Percentiles rank a stretch among this genome's conserved stretches.
Conservation (phyloP, 2,797 vertebrate species). For the Molossus alvarezi region DNA sequence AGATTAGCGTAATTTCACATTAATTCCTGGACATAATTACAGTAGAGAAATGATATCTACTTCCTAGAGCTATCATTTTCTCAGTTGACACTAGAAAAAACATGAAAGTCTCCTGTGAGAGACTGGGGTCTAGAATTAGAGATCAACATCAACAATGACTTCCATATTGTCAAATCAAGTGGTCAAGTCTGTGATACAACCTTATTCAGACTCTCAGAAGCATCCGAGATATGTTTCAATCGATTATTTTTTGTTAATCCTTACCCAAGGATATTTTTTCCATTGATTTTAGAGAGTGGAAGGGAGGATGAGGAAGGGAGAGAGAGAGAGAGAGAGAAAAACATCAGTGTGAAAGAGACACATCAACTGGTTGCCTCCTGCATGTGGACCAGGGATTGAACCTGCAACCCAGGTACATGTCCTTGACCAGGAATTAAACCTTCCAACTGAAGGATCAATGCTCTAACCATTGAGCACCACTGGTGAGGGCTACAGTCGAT, state of each 20-base stretch:
- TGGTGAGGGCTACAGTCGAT: not conserved
- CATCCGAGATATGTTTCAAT: not conserved
- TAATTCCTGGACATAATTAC: constrained; percentile 2
- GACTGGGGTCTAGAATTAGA: not conserved
- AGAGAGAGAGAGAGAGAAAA: no score
- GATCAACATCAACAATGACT: not conserved
- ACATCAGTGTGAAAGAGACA: no score
- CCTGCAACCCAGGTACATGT: no score
- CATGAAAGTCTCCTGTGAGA: constrained; percentile 12
- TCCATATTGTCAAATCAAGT: not conserved
- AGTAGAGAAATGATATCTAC: not conserved
- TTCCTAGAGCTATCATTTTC: constrained; percentile 23
- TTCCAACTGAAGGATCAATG: no score
- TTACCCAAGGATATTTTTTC: no score
- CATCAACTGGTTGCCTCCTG: no score
- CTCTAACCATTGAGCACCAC: no score
- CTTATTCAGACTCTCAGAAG: not conserved
- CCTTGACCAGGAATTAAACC: no score
- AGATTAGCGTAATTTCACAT: constrained; percentile 47
- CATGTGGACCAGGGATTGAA: no score
- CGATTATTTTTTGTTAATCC: no score
- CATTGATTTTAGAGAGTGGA: no score
- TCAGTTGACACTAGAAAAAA: not conserved
- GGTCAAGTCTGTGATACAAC: not conserved
- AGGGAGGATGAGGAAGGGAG: no score